A percentile compares a stretch with the other conserved stretches of the same genome.
Evolutionary conservation across 1,140 invertebrate species (phyloP).

Genomic region (Zaprionus inermis): DNA sequence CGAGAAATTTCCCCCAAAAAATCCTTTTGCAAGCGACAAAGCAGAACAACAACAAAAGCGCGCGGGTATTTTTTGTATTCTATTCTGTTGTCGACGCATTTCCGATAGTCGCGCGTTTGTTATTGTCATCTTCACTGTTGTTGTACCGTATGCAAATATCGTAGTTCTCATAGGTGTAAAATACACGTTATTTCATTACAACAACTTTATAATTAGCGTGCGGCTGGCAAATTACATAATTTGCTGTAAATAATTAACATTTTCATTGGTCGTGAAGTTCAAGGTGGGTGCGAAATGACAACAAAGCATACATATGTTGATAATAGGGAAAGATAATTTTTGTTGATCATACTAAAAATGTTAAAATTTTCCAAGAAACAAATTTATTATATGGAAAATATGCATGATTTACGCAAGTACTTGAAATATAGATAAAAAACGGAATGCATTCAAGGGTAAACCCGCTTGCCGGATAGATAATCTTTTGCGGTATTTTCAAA

Average conservation of each 20-base stretch:
- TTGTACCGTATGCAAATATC: slow-evolving; percentile 35
- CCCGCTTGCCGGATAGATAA: slow-evolving; percentile 1
- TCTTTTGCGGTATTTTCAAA: slow-evolving; percentile 20
- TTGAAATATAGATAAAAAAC: background rate
- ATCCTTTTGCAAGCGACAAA: background rate
- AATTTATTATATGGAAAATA: too few species aligned
- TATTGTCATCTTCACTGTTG: slow-evolving; percentile 19
- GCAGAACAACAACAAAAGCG: background rate
- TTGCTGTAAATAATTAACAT: slow-evolving; percentile 52
- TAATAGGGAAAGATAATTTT: background rate
- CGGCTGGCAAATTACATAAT: slow-evolving; percentile 68
- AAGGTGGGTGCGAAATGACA: slow-evolving; percentile 56
- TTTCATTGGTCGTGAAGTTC: slow-evolving; percentile 52
- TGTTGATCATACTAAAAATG: too few species aligned
- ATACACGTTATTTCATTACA: slow-evolving; percentile 23
- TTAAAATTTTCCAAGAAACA: too few species aligned
- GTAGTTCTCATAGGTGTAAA: slow-evolving; percentile 34
- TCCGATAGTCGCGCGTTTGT: slow-evolving; percentile 36
- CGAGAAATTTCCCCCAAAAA: slow-evolving; percentile 2
- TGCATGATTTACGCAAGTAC: background rate
- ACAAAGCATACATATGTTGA: background rate
- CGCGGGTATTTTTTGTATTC: slow-evolving; percentile 12
- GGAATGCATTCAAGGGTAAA: slow-evolving; percentile 18
- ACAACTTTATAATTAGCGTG: slow-evolving; percentile 40
- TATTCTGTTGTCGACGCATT: slow-evolving; percentile 8